Base-by-base conservation (phyloP, 2,797 vertebrate species). In the Caiman crocodilus region DNA sequence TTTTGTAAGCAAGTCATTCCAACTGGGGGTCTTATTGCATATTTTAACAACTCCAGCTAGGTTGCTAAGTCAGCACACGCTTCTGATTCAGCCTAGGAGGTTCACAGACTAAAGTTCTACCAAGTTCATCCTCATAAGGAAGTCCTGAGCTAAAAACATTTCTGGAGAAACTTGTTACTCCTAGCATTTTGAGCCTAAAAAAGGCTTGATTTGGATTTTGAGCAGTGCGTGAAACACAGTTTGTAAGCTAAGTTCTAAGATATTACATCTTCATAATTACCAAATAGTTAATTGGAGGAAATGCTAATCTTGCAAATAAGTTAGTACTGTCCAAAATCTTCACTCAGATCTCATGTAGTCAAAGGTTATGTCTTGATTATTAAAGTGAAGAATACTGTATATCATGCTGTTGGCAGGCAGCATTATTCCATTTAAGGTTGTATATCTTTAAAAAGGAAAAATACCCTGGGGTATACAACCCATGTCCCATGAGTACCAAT, bases 311-410 rank as follows among this genome's bases (percentile, higher is more conserved):
- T 90, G 65, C 88, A 95, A 95, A 85, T 87, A 94, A 92, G 88
- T 86, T 80, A 84, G 91, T 89, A 86, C 81, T 83, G 85, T 50
- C 88, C 90, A 88, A 82, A 95, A 93, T 94, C 95, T 95, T 94
- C 77, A 94, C 87, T 85, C 50, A n/a, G 91, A 91, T 87, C 87
- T 96, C 88, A 94, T 18, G 50, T 74, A 94, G 91, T 91, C 96
- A 97, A 96, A 95, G 93, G 92, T 95, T 94, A 94, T 88, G 83
- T 67, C 93, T 91, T 93, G 92, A 86, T 90, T 96, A 96, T 95
- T 94, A 95, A 92, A 86, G 79, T 76, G 86, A 94, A 96, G 83
- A 92, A 92, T 94, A 79, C 30, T 86, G 87, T 93, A 85, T 86
- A 95, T 89, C 92, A 77, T 76, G 85, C 93, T 91, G 92, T 81